A percentile compares a stretch with the other conserved stretches of the same genome.
Evolutionary conservation across 1,140 invertebrate species (phyloP).

Genomic region (Cryptotermes secundus): DNA sequence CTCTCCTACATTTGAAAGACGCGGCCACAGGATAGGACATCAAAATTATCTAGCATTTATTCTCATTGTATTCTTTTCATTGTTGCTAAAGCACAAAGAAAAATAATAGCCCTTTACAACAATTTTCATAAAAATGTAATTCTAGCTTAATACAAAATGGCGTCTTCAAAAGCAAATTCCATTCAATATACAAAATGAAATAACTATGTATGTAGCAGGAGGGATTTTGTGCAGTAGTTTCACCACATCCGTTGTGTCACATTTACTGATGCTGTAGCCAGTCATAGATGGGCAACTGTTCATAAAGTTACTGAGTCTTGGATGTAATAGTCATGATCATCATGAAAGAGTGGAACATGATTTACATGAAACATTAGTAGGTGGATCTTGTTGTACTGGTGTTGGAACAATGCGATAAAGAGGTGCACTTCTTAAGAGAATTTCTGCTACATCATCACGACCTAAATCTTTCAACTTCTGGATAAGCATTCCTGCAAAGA

Average conservation of each 20-base stretch:
- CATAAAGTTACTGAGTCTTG: no score
- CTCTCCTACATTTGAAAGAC: not conserved
- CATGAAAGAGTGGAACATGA: conserved; percentile 33
- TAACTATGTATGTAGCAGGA: not conserved
- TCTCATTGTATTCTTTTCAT: not conserved
- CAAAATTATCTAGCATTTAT: not conserved
- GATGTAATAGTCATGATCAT: not conserved
- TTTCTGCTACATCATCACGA: conserved; percentile 54
- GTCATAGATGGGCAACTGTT: not conserved
- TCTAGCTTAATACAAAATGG: not conserved
- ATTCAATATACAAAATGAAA: no score
- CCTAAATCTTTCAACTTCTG: conserved; percentile 54
- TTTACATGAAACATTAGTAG: conserved; percentile 26
- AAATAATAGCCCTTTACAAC: not conserved
- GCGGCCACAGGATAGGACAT: not conserved
- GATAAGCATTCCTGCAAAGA: conserved; percentile 45
- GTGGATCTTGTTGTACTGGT: conserved; percentile 36
- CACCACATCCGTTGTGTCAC: not conserved
- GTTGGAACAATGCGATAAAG: conserved; percentile 47
- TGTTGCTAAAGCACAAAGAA: not conserved
- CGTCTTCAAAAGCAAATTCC: not conserved
- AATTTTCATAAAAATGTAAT: not conserved
- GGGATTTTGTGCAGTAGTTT: not conserved
- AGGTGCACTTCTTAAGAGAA: conserved; percentile 50
- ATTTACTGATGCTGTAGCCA: not conserved